Evolutionary conservation across 1,140 invertebrate genomes (phyloP).

Genomic region (Mylabris phalerata): DNA sequence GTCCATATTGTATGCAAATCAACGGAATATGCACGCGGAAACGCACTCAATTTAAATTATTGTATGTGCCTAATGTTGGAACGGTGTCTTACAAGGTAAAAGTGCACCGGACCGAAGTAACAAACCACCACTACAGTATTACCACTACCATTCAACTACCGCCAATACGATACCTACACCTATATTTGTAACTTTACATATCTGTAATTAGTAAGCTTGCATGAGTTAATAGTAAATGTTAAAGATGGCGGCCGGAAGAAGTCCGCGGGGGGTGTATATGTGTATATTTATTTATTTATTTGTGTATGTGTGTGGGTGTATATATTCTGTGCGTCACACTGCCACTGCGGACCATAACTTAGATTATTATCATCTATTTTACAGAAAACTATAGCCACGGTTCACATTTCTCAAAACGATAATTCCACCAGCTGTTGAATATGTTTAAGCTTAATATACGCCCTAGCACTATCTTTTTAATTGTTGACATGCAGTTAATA

Average conservation of each 20-base stretch:
- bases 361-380: conserved; percentile 19
- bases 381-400: conserved; percentile 22
- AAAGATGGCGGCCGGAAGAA: conserved; percentile 27
- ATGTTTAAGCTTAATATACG: conserved; percentile 13
- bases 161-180: background rate
- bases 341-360: conserved; percentile 28
- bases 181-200: background rate
- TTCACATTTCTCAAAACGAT: conserved; percentile 26
- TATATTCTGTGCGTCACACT: conserved; percentile 9
- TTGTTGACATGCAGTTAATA: conserved; percentile 20
- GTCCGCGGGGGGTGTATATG: conserved; percentile 25
- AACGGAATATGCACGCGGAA: conserved; percentile 22
- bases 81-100: conserved; percentile 22
- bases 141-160: background rate
- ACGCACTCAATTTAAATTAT: conserved; percentile 23
- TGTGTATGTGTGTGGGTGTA: no score
- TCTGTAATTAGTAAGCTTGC: conserved; percentile 28
- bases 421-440: conserved; percentile 23
- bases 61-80: conserved; percentile 17
- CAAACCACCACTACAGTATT: conserved; percentile 1
- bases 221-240: conserved; percentile 22
- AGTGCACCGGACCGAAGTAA: conserved; percentile 7
- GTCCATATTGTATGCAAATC: conserved; percentile 27
- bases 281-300: background rate
- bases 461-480: conserved; percentile 13